Evolutionary conservation across 2,113 vertebrate genomes (phyloP).

Genomic region (Marmota flaviventris): DNA sequence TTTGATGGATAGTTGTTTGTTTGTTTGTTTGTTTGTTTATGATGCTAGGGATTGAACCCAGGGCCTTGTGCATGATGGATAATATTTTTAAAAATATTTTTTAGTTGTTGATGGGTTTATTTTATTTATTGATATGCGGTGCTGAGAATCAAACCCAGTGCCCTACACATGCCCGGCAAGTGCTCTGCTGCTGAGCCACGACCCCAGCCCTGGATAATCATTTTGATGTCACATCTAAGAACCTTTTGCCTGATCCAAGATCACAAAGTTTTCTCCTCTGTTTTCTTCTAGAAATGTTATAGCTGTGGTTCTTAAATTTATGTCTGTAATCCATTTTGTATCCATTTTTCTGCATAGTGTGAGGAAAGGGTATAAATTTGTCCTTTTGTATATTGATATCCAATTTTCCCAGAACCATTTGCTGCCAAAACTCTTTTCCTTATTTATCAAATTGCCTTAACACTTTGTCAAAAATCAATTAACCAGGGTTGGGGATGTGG

Average conservation of each 20-base stretch:
- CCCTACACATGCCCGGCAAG: no score
- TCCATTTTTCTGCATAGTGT: neutral
- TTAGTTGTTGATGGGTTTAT: no score
- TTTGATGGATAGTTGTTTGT: neutral
- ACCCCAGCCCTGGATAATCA: neutral
- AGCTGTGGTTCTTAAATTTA: neutral
- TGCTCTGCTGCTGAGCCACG: no score
- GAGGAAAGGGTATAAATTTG: neutral
- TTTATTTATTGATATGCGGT: no score
- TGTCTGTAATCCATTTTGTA: neutral
- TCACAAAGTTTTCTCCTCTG: neutral
- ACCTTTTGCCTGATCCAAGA: neutral
- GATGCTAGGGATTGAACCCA: no score
- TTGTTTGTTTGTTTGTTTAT: no score
- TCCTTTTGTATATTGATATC: neutral
- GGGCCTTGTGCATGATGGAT: no score
- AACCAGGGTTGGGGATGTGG: no score
- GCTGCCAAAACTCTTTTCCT: neutral
- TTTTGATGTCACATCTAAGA: conserved; percentile 4
- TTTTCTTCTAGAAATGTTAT: neutral
- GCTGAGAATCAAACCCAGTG: no score
- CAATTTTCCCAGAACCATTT: neutral
- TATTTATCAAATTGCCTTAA: neutral
- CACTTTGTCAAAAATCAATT: no score
- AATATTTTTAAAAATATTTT: no score